Percentiles rank a stretch among this genome's conserved stretches.
Conservation (phyloP, 2,113 vertebrate species). For the Amphilophus citrinellus region DNA sequence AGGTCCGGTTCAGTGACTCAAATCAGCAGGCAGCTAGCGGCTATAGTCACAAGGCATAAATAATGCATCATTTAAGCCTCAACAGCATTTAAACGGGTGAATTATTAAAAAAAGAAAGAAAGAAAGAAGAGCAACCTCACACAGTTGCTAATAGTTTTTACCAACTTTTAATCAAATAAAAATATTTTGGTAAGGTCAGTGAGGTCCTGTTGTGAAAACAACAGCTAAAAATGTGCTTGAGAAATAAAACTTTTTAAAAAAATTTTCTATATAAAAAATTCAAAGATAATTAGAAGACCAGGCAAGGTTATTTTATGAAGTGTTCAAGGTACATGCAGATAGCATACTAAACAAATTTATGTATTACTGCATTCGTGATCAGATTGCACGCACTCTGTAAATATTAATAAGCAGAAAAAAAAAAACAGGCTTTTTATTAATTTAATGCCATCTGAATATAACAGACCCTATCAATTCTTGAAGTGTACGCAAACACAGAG, state of each 20-base stretch:
- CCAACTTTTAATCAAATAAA: neutral
- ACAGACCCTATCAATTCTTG: neutral
- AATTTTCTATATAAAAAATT: neutral
- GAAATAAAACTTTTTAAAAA: neutral
- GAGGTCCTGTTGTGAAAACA: neutral
- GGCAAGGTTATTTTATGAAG: neutral
- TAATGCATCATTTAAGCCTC: neutral
- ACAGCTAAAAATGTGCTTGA: neutral
- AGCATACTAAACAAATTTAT: neutral
- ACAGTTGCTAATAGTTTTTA: neutral
- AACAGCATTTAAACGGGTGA: neutral
- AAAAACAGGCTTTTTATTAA: neutral
- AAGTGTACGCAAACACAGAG: conserved; percentile 24
- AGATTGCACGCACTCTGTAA: neutral
- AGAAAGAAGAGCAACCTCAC: neutral
- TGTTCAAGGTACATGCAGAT: neutral
- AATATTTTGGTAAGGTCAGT: neutral
- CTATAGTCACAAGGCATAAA: neutral
- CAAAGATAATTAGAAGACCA: neutral
- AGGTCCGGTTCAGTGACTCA: neutral
- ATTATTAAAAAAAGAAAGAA: neutral
- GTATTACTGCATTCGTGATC: neutral
- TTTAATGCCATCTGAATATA: neutral
- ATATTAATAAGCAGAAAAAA: neutral
- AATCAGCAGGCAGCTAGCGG: neutral